Base-by-base conservation (phyloP, 2,113 vertebrate genomes). In the Antechinus flavipes region DNA sequence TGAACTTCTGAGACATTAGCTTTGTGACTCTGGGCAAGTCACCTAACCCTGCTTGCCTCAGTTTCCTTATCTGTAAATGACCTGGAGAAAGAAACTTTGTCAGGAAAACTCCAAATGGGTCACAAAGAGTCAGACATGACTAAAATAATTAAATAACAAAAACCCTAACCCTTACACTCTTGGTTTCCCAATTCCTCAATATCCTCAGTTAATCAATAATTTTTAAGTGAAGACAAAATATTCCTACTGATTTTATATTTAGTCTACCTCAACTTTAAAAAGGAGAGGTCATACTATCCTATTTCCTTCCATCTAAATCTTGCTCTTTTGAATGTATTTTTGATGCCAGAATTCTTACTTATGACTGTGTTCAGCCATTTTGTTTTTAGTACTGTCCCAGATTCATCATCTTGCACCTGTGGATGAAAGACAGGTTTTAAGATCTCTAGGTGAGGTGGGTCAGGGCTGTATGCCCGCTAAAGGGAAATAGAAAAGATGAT, bases 401-500 rank as follows among this genome's bases (percentile, higher is more conserved):
- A 92, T 93, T 55, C 11, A 50, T 91, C 35, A 93, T 84, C 16
- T 42, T 89, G 27, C 91, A 91, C 35, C 0, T 93, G 16, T 90
- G 92, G 89, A 56, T 92, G 24, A 93, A 91, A 35, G 53, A 2
- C 9, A 94, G n/a, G 14, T 25, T 95, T 93, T 52, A 91, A 90
- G 46, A 54, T 91, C 27, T 91, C 54, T 84, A 90, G 76, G 55
- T 50, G 52, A 35, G 30, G 50, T 26, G 24, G 52, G 8, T 54
- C 19, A 91, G 47, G 55, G 52, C 92, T 42, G 42, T 42, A 61
- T 23, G 16, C 52, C 56, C 30, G 23, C 47, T n/a, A 93, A 49
- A 89, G 92, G 58, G 49, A 93, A 52, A 93, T 94, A 46, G 47
- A 49, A 95, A 61, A 90, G 19, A 58, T 91, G 10, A 84, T 93